A percentile compares a stretch with the other conserved stretches of the same genome.
Evolutionary conservation across 1,140 invertebrate genomes (phyloP).

Genomic region (Idris sp.): DNA sequence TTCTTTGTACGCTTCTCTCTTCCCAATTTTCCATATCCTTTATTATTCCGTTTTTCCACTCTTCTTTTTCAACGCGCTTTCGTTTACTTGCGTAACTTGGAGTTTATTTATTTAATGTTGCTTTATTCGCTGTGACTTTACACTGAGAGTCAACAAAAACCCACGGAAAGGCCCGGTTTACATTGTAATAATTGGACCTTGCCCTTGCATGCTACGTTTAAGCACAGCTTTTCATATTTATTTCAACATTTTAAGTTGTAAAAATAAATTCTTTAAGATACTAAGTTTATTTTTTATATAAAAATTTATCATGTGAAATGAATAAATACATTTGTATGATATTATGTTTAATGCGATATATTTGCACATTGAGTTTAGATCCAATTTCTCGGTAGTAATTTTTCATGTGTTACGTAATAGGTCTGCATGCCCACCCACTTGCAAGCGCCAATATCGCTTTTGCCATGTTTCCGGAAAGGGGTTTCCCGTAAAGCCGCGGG

Average conservation of each 20-base stretch:
- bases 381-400: conserved; percentile 60
- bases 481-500: conserved; percentile 56
- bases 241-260: no score
- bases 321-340: no score
- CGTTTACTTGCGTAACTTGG: conserved; percentile 49
- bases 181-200: conserved; percentile 55
- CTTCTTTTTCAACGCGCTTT: conserved; percentile 46
- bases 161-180: conserved; percentile 43
- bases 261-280: no score
- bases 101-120: conserved; percentile 62
- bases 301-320: no score
- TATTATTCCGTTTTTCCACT: conserved; percentile 24
- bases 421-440: conserved; percentile 43
- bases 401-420: conserved; percentile 61
- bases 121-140: conserved; percentile 55
- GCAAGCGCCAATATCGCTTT: conserved; percentile 63
- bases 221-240: conserved; percentile 29
- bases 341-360: conserved; percentile 12
- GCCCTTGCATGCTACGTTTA: conserved; percentile 16
- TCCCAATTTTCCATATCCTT: conserved; percentile 49
- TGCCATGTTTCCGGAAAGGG: conserved; percentile 63
- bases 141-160: conserved; percentile 50
- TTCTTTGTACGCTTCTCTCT: conserved; percentile 37
- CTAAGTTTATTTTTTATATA: no score
- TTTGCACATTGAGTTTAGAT: conserved; percentile 48